These are phyloP conservation scores for Condylura cristata DNA, from an alignment of 2,113 vertebrate species.

Conservation along the genomic window DNA sequence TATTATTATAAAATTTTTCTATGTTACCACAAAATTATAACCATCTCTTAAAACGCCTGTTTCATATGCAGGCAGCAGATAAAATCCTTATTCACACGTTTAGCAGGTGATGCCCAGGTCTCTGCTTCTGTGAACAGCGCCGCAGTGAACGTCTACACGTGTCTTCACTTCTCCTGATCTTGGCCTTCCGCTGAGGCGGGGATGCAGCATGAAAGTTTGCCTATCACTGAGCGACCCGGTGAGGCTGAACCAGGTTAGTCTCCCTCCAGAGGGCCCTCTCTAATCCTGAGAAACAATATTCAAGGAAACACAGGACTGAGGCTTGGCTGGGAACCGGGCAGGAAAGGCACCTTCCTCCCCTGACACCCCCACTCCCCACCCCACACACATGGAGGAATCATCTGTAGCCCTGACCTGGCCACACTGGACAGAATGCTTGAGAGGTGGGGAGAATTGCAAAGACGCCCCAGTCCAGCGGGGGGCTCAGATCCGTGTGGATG, in stretches of 20 bases:
- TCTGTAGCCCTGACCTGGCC: neutral
- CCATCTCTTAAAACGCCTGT: neutral
- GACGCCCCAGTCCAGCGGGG: neutral
- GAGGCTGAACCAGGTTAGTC: neutral
- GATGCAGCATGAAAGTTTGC: neutral
- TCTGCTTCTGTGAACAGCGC: neutral
- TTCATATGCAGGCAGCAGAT: neutral
- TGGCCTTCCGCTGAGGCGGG: neutral
- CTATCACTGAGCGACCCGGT: neutral
- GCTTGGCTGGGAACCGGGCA: neutral
- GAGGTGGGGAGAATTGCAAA: neutral
- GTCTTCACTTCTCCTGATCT: neutral
- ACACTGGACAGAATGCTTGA: accelerated
- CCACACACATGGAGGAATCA: neutral
- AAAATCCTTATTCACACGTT: no score
- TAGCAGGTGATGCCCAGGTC: neutral
- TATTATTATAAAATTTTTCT: neutral
- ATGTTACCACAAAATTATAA: neutral
- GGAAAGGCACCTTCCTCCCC: neutral
- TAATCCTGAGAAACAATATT: neutral
- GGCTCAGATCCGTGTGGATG: neutral
- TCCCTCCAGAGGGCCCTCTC: neutral
- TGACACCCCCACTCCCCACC: neutral
- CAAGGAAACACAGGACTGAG: neutral
- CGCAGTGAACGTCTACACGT: neutral